Conservation (phyloP, 1,140 invertebrate species). For the Drosophila asahinai region DNA sequence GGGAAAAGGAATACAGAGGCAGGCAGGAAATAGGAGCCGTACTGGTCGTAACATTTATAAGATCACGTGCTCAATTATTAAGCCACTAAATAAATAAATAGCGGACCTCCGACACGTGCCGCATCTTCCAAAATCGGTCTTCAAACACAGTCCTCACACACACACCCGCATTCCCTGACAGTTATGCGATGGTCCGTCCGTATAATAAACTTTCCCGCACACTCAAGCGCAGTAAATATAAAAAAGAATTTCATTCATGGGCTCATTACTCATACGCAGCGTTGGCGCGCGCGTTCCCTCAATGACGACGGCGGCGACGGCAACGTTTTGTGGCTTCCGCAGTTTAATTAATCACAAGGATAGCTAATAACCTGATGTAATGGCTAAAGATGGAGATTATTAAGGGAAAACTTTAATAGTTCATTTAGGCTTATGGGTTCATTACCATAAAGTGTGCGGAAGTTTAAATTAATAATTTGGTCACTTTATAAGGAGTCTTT, state of each 20-base stretch:
- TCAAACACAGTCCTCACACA: not conserved
- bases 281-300: constrained; percentile 22
- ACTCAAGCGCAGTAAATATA: constrained; percentile 14
- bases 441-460: constrained; percentile 19
- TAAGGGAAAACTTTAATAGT: constrained; percentile 25
- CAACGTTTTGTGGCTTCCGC: constrained; percentile 57
- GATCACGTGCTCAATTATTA: constrained; percentile 83
- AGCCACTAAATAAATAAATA: constrained; percentile 82
- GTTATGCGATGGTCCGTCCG: constrained; percentile 31
- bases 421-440: constrained; percentile 25
- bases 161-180: constrained; percentile 16
- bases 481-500: not conserved
- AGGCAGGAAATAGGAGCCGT: constrained; percentile 39
- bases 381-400: constrained; percentile 23
- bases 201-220: constrained; percentile 52
- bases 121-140: constrained; percentile 18
- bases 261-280: constrained; percentile 75
- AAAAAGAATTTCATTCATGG: constrained; percentile 60
- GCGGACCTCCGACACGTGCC: constrained; percentile 71
- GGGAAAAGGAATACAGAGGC: not conserved
- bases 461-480: constrained; percentile 2
- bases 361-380: constrained; percentile 38
- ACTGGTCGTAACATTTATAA: constrained; percentile 73
- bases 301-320: constrained; percentile 40
- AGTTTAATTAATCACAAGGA: constrained; percentile 72